A percentile compares a stretch with the other conserved stretches of the same genome.
Evolutionary conservation across 2,113 vertebrate genomes (phyloP).

Genomic region (Brachyhypopomus occidentalis): DNA sequence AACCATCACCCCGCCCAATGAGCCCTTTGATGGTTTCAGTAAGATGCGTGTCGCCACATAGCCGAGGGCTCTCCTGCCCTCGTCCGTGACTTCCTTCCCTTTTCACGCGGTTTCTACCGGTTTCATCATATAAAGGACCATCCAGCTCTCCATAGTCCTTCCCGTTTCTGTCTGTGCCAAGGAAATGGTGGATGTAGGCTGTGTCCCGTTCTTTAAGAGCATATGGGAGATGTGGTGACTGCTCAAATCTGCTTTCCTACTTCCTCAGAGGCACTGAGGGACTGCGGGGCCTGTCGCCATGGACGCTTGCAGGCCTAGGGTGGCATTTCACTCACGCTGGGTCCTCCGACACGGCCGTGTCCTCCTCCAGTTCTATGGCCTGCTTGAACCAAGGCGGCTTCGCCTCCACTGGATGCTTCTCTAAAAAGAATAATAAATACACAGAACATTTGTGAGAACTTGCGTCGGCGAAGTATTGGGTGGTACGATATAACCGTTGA

Average conservation of each 20-base stretch:
- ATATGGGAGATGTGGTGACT: not conserved
- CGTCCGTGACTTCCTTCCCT: not conserved
- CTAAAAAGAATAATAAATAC: slow-evolving; percentile 63
- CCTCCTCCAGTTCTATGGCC: slow-evolving; percentile 92
- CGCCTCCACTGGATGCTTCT: slow-evolving; percentile 89
- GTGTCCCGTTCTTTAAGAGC: not conserved
- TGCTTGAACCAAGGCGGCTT: slow-evolving; percentile 95
- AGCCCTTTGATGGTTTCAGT: slow-evolving; percentile 48
- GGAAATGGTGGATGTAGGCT: not conserved
- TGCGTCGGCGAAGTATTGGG: too few relatives aligned
- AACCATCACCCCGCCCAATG: slow-evolving; percentile 21
- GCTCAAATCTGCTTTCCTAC: not conserved
- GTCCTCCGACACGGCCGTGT: slow-evolving; percentile 82
- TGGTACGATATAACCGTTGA: too few relatives aligned
- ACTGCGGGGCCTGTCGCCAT: too few relatives aligned
- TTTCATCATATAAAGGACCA: slow-evolving; percentile 30
- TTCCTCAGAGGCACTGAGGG: not conserved
- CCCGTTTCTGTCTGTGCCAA: not conserved
- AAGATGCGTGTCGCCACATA: slow-evolving; percentile 42
- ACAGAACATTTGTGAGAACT: too few relatives aligned
- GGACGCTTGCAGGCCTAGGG: not conserved
- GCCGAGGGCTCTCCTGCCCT: not conserved
- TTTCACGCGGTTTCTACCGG: slow-evolving; percentile 25
- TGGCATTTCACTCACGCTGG: slow-evolving; percentile 85
- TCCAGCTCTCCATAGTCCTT: not conserved